Evolutionary conservation across 2,113 vertebrate genomes (phyloP), one percentile per base, ranked within the genome.

Genomic region (Amphilophus citrinellus): DNA sequence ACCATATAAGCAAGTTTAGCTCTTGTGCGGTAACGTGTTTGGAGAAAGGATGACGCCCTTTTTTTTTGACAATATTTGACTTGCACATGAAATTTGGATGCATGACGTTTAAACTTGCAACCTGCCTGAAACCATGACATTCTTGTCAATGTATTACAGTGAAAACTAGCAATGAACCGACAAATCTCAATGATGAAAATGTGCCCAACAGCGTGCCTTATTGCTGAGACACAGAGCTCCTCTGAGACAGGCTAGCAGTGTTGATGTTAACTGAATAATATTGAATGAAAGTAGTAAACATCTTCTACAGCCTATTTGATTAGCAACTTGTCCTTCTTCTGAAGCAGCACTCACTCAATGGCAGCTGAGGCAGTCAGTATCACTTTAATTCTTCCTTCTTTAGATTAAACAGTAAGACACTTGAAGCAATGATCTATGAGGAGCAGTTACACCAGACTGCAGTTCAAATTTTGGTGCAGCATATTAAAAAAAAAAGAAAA

Each of bases 241-340:
- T 58, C 10, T 14, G 42, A 83, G 62, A 42, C 68, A 61, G 6
- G 32, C 75, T 79, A 27, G 56, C 42, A 66, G 20, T 56, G 47
- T 42, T 71, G 66, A 75, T 60, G n/a, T 65, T 61, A 88, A 62
- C 9, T 73, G 44, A 88, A 80, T 83, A 56, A 86, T 37, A 75
- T 37, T 63, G 42, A 44, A 76, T 76, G 22, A 75, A 65, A 60
- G 15, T 59, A 61, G 42, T 39, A 76, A 81, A 83, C 66, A 47
- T 78, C 77, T 78, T 30, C 61, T 37, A 15, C 42, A 61, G 66
- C 62, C 37, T 27, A 61, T 77, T 85, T 71, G 78, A 82, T 85
- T 85, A 81, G 71, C 20, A 60, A 58, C 32, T 30, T 57, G 50
- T 44, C 80, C 60, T 82, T 82, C 5, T 80, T 42, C 59, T 39